Percentiles rank a stretch among this genome's conserved stretches.
Evolutionary conservation across 2,888 invertebrate species (phyloP).

Genomic region (Cyaniris semiargus): DNA sequence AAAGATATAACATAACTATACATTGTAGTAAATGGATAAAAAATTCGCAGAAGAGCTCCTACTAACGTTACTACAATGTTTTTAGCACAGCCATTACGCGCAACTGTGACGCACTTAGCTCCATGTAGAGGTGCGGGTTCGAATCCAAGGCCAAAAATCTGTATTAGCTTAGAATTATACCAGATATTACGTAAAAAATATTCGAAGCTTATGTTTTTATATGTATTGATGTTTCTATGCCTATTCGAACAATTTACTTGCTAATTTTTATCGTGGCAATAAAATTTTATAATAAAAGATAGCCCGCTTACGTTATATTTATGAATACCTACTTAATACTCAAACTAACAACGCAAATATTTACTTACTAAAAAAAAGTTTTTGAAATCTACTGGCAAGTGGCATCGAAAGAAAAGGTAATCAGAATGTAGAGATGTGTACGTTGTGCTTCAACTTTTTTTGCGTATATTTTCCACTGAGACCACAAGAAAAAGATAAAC

Average conservation of each 20-base stretch:
- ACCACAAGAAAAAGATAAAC: background rate
- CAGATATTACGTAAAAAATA: background rate
- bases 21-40: conserved; percentile 8
- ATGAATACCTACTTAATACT: background rate
- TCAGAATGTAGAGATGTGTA: no score
- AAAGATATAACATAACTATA: background rate
- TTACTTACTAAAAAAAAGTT: no score
- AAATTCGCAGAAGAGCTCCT: conserved; percentile 6
- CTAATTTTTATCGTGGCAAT: no score
- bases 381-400: no score
- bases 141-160: background rate
- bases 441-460: no score
- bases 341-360: background rate
- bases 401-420: no score
- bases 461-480: background rate
- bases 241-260: no score
- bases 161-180: background rate
- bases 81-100: background rate
- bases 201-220: background rate
- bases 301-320: background rate
- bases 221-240: background rate
- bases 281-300: no score
- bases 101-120: background rate
- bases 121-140: conserved; percentile 6
- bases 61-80: conserved; percentile 4